Evolutionary conservation across 2,113 vertebrate species (phyloP).

Genomic region (Pseudolaguvia tuberculata): DNA sequence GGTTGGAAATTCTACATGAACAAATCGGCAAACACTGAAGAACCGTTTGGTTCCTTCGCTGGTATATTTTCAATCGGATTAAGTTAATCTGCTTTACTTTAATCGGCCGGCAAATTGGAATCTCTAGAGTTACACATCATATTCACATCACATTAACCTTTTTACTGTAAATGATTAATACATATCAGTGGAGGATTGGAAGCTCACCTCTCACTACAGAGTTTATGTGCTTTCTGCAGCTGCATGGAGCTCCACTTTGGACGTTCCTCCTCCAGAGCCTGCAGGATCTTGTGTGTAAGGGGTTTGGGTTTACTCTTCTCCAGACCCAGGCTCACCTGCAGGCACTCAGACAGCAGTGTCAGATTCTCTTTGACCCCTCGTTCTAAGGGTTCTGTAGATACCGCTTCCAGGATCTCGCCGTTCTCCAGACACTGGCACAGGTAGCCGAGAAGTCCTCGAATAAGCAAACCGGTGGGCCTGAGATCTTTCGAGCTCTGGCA

Average conservation of each 20-base stretch:
- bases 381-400: conserved; percentile 77
- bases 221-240: conserved; percentile 79
- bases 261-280: conserved; percentile 78
- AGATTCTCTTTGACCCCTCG: conserved; percentile 80
- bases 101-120: conserved; percentile 3
- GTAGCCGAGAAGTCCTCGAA: conserved; percentile 82
- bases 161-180: conserved; percentile 19
- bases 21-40: neutral
- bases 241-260: conserved; percentile 86
- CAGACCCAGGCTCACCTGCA: conserved; percentile 77
- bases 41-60: neutral
- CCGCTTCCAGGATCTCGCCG: conserved; percentile 74
- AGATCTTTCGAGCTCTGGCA: conserved; percentile 79
- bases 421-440: conserved; percentile 84
- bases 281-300: conserved; percentile 78
- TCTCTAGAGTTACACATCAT: conserved; percentile 10
- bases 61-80: conserved; percentile 10
- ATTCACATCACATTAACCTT: conserved; percentile 5
- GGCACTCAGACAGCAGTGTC: conserved; percentile 77
- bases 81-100: conserved; percentile 21
- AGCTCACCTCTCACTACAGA: conserved; percentile 81
- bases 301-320: conserved; percentile 77
- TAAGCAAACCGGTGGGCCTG: conserved; percentile 80
- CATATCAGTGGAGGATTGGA: neutral
- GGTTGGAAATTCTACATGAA: conserved; percentile 21